Evolutionary conservation across 37 sponge, comb jelly and placozoan species (phyloP).

Genomic region (Ephydatia muelleri): DNA sequence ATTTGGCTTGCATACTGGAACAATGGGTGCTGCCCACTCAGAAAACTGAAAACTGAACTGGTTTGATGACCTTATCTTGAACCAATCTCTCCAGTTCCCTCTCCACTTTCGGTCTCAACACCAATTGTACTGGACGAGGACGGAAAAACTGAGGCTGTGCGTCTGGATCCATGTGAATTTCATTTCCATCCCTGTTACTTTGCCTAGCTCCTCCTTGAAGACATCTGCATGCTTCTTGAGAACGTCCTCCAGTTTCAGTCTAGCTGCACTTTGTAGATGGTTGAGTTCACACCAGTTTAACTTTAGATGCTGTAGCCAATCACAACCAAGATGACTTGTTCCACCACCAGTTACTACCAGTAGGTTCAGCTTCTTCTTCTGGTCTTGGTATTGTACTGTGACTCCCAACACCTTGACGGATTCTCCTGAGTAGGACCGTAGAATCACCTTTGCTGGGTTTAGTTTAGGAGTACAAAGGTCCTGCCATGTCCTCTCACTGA

Average conservation of each 20-base stretch:
- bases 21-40: slow-evolving; percentile 52
- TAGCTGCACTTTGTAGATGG: neutral
- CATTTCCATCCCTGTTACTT: neutral
- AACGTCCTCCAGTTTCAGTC: neutral
- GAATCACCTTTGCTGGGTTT: too few relatives aligned
- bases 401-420: too few relatives aligned
- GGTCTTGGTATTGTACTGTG: too few relatives aligned
- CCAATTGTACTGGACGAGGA: neutral
- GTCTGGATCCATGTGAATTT: slow-evolving; percentile 4
- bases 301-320: too few relatives aligned
- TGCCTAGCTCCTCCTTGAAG: too few relatives aligned
- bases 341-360: too few relatives aligned
- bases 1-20: slow-evolving; percentile 30
- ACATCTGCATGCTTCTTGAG: too few relatives aligned
- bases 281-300: neutral
- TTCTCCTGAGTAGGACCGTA: too few relatives aligned
- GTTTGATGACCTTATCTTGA: slow-evolving; percentile 10
- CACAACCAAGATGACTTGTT: too few relatives aligned
- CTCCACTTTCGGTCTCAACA: slow-evolving; percentile 5
- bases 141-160: slow-evolving; percentile 23
- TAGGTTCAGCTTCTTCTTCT: too few relatives aligned
- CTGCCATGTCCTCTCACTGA: too few relatives aligned
- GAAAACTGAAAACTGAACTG: slow-evolving; percentile 35
- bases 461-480: too few relatives aligned
- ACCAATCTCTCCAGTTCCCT: slow-evolving; percentile 10